A percentile compares a stretch with the other conserved stretches of the same genome.
phyloP scores from a whole-genome alignment of 2,888 invertebrate species.

The Panzeria rudis region DNA sequence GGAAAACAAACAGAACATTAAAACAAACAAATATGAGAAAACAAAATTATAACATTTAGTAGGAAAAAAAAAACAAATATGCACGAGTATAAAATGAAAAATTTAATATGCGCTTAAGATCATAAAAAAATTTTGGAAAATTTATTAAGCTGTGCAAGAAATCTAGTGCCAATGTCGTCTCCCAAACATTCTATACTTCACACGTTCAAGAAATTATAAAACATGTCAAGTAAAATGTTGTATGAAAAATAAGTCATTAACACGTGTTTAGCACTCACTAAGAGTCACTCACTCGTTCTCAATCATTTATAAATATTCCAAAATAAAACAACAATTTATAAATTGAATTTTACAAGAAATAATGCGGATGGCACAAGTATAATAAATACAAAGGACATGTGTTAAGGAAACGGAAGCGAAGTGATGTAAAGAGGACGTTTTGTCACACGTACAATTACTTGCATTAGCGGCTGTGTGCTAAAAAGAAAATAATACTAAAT shows the following conservation, averaged over 20 bases:
- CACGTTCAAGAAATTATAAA: neutral
- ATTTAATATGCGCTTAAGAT: neutral
- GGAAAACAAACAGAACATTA: slow-evolving; percentile 26
- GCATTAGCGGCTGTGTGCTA: neutral
- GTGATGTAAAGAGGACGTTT: neutral
- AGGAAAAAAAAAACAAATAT: neutral
- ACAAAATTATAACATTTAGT: neutral
- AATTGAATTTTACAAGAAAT: neutral
- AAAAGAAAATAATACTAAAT: neutral
- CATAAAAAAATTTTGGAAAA: neutral
- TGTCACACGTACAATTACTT: slow-evolving; percentile 10
- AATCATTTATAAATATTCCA: slow-evolving; percentile 18
- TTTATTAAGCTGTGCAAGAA: neutral
- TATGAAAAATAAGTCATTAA: slow-evolving; percentile 9
- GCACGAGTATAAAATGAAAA: too few species aligned
- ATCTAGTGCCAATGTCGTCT: neutral
- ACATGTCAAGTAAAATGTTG: neutral
- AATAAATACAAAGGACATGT: neutral
- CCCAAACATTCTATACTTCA: too few species aligned
- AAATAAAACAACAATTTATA: neutral
- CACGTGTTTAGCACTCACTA: neutral
- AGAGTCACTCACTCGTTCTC: neutral
- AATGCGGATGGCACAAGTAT: neutral
- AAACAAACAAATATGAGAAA: slow-evolving; percentile 14
- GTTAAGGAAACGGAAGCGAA: slow-evolving; percentile 23